phyloP scores from a whole-genome alignment of 2,888 invertebrate genomes.

The Sialis lutaria region DNA sequence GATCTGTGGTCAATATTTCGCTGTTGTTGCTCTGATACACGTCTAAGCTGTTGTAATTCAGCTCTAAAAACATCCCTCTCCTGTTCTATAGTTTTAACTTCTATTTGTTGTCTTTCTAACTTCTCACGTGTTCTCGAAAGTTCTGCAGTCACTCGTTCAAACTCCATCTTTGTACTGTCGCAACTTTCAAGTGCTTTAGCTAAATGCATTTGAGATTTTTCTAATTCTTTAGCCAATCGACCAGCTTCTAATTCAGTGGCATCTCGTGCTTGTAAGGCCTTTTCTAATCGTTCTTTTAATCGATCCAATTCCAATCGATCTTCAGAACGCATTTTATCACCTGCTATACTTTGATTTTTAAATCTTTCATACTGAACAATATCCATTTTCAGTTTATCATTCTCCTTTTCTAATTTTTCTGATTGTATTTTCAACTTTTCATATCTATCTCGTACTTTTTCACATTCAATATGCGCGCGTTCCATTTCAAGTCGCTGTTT shows the following conservation, averaged over 20 bases:
- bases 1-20: constrained; percentile 47
- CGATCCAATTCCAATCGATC: constrained; percentile 68
- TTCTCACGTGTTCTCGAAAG: constrained; percentile 65
- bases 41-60: constrained; percentile 47
- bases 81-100: constrained; percentile 51
- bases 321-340: constrained; percentile 45
- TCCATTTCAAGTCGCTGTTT: constrained; percentile 67
- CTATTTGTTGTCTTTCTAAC: constrained; percentile 52
- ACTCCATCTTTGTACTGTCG: constrained; percentile 68
- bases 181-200: constrained; percentile 70
- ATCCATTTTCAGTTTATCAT: constrained; percentile 58
- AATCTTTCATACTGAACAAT: constrained; percentile 42
- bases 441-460: constrained; percentile 72
- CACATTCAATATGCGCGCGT: constrained; percentile 73
- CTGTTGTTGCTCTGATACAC: constrained; percentile 40
- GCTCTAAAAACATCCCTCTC: constrained; percentile 54
- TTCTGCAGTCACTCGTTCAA: constrained; percentile 70
- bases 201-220: constrained; percentile 70
- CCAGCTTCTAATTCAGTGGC: constrained; percentile 75
- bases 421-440: constrained; percentile 63
- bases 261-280: constrained; percentile 64
- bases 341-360: constrained; percentile 37
- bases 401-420: constrained; percentile 56
- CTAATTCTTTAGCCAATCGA: constrained; percentile 66
- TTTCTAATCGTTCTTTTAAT: constrained; percentile 70